Evolutionary conservation across 2,113 vertebrate genomes (phyloP), one percentile per base, ranked within the genome.

Genomic region (Crotophaga sulcirostris): DNA sequence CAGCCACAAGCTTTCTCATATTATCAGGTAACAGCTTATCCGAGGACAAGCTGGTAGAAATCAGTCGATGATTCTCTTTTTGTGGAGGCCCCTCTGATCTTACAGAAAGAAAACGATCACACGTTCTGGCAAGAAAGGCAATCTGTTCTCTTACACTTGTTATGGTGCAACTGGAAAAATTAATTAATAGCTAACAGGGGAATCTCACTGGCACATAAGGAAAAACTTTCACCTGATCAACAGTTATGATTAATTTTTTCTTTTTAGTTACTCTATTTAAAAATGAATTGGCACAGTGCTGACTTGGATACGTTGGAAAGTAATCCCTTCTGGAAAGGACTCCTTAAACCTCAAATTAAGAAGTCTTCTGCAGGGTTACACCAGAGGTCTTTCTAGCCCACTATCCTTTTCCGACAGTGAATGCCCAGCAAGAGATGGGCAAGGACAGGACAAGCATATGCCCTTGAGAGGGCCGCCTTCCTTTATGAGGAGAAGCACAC

Each of bases 201-300:
- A 81, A 40, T 73, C 59, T 87, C 34, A 89, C 23, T 36, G 52
- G 38, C 31, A 84, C 17, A 19, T 29, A 25, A 87, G 45, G 34
- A 60, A 93, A 81, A 95, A 78, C 40, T 47, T 93, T 78, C 44
- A 94, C 73, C 89, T 67, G 67, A 83, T 80, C 25, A 88, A 80
- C 64, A 70, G 42, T 64, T 70, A 33, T 59, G 42, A 80, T 90
- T 86, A 5, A 34, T 77, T 83, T 85, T 67, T 85, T 38, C 5
- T 47, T 90, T 94, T 79, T 49, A 60, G 56, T 44, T 93, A 51
- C 83, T 31, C 51, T 52, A 70, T 86, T 92, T 62, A 62, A 86
- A 93, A 88, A 67, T 16, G 2, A 96, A 77, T 73, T 63, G 44
- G 54, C 36, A 31, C 19, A 74, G n/a, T 45, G n/a, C 29, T 89